phyloP scores from a whole-genome alignment of 2,888 invertebrate species.

The Trisateles emortualis region DNA sequence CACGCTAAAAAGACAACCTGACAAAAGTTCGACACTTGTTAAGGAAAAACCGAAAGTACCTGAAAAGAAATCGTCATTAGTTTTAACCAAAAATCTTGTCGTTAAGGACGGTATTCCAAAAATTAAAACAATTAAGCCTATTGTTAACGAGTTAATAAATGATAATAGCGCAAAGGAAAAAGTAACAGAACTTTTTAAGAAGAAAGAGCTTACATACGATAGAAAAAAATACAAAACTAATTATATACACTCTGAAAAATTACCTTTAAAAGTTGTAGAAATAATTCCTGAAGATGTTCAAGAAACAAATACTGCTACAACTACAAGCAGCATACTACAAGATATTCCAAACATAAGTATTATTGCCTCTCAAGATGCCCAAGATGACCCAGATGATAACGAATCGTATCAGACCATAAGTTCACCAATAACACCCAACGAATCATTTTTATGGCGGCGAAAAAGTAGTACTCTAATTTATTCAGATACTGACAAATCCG shows the following conservation, averaged over 20 bases:
- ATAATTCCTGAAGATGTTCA: slow-evolving; percentile 79
- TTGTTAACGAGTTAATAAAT: slow-evolving; percentile 55
- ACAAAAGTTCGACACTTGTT: slow-evolving; percentile 60
- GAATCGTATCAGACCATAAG: slow-evolving; percentile 65
- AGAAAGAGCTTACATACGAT: slow-evolving; percentile 76
- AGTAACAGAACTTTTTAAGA: slow-evolving; percentile 53
- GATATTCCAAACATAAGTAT: slow-evolving; percentile 31
- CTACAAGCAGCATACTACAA: slow-evolving; percentile 30
- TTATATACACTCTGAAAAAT: slow-evolving; percentile 79
- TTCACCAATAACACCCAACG: slow-evolving; percentile 86
- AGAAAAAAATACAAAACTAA: slow-evolving; percentile 80
- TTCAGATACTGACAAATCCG: slow-evolving; percentile 71
- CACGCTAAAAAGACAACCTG: slow-evolving; percentile 76
- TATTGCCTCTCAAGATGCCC: slow-evolving; percentile 25
- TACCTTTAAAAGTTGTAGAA: slow-evolving; percentile 78
- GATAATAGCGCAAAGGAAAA: slow-evolving; percentile 40
- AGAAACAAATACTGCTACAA: slow-evolving; percentile 51
- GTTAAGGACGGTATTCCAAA: slow-evolving; percentile 84
- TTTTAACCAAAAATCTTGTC: slow-evolving; percentile 84
- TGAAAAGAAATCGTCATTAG: slow-evolving; percentile 86
- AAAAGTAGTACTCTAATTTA: slow-evolving; percentile 78
- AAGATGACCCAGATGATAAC: slow-evolving; percentile 40
- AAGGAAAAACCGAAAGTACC: slow-evolving; percentile 88
- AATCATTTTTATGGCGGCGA: slow-evolving; percentile 89
- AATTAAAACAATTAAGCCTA: slow-evolving; percentile 78